Percentiles rank a stretch among this genome's conserved stretches.
These are phyloP conservation scores for Drosophila mettleri DNA, from an alignment of 2,888 invertebrate genomes.

Conservation along the genomic window DNA sequence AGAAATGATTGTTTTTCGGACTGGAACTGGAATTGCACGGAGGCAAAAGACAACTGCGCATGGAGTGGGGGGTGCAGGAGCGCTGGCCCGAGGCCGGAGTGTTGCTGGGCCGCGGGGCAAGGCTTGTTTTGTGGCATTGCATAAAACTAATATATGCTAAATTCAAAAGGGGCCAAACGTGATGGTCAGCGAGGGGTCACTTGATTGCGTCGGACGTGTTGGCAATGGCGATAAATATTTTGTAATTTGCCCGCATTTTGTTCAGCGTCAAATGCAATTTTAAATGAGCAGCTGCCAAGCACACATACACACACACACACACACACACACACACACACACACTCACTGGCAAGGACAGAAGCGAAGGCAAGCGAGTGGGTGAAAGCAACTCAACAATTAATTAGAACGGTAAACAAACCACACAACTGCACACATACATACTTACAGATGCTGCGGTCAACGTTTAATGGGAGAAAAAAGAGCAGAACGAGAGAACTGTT, in stretches of 20 bases:
- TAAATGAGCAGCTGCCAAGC: constrained; percentile 37
- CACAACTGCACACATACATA: constrained; percentile 38
- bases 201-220: constrained; percentile 39
- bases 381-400: constrained; percentile 59
- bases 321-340: neutral
- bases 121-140: constrained; percentile 41
- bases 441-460: constrained; percentile 26
- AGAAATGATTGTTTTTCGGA: constrained; percentile 47
- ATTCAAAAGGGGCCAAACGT: constrained; percentile 26
- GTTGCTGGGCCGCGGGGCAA: neutral
- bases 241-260: constrained; percentile 68
- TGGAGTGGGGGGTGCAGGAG: neutral
- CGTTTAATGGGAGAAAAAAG: neutral
- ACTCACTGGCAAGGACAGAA: neutral
- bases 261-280: constrained; percentile 66
- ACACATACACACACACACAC: constrained; percentile 13
- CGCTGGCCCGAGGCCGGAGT: neutral
- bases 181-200: constrained; percentile 9
- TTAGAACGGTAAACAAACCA: constrained; percentile 58
- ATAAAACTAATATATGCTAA: constrained; percentile 54
- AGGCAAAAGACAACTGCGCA: constrained; percentile 39
- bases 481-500: neutral
- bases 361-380: constrained; percentile 1
- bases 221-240: constrained; percentile 59
- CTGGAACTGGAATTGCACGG: constrained; percentile 40